phyloP scores from a whole-genome alignment of 2,888 invertebrate species.

The Ophioninae sp. region DNA sequence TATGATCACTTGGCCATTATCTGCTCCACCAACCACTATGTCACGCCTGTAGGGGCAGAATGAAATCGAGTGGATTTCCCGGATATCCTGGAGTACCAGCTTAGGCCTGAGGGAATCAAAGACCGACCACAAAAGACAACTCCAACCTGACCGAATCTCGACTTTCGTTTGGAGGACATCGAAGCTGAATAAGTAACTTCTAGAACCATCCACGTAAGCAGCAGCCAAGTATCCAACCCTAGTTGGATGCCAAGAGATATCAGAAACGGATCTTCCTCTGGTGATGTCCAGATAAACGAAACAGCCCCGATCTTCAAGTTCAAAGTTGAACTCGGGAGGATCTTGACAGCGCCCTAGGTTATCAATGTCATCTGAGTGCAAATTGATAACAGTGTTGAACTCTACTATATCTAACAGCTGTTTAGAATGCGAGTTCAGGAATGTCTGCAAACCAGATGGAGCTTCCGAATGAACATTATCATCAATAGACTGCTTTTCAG shows the following conservation, averaged over 20 bases:
- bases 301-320: slow-evolving; percentile 70
- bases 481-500: slow-evolving; percentile 15
- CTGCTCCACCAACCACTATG: slow-evolving; percentile 76
- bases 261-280: slow-evolving; percentile 71
- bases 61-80: slow-evolving; percentile 73
- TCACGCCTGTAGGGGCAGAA: slow-evolving; percentile 76
- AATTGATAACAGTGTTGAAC: slow-evolving; percentile 74
- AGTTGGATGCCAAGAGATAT: slow-evolving; percentile 75
- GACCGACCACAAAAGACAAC: slow-evolving; percentile 73
- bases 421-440: slow-evolving; percentile 62
- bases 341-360: slow-evolving; percentile 43
- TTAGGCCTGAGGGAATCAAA: slow-evolving; percentile 69
- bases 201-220: slow-evolving; percentile 66
- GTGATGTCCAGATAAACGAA: slow-evolving; percentile 72
- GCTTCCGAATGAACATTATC: slow-evolving; percentile 35
- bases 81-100: slow-evolving; percentile 72
- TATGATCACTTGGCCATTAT: slow-evolving; percentile 77
- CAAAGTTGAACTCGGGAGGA: slow-evolving; percentile 1
- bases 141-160: background rate
- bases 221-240: slow-evolving; percentile 67
- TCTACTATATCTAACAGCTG: slow-evolving; percentile 69
- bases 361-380: slow-evolving; percentile 73
- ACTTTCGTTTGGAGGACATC: background rate
- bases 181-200: slow-evolving; percentile 7
- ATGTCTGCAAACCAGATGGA: slow-evolving; percentile 60